phyloP scores from a whole-genome alignment of 2,113 vertebrate genomes.

The Lucifuga dentata region DNA sequence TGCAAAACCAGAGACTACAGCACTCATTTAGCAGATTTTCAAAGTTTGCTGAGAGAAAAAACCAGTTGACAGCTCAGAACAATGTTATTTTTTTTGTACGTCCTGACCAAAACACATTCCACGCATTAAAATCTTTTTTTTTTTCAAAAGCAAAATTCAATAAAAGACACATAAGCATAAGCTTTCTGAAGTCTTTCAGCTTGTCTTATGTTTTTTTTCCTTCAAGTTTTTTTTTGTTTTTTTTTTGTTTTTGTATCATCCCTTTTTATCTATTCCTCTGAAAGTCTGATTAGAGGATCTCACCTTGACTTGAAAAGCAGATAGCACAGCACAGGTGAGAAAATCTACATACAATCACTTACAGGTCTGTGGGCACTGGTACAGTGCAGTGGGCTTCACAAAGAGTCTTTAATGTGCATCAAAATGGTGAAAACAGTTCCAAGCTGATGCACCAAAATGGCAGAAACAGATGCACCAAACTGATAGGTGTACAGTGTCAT shows the following conservation, averaged over 20 bases:
- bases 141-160: constrained; percentile 82
- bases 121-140: constrained; percentile 92
- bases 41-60: constrained; percentile 76
- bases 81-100: constrained; percentile 89
- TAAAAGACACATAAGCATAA: constrained; percentile 90
- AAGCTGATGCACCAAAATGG: constrained; percentile 71
- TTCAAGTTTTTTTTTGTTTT: constrained; percentile 39
- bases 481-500: constrained; percentile 59
- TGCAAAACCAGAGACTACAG: constrained; percentile 88
- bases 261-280: constrained; percentile 56
- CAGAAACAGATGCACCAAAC: constrained; percentile 63
- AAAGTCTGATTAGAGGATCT: constrained; percentile 87
- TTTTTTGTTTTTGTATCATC: constrained; percentile 62
- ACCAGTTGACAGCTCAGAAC: constrained; percentile 89
- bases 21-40: constrained; percentile 87
- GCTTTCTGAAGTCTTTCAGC: constrained; percentile 82
- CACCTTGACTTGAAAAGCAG: constrained; percentile 85
- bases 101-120: constrained; percentile 92
- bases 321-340: constrained; percentile 92
- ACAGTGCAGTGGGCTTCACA: constrained; percentile 91
- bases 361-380: constrained; percentile 93
- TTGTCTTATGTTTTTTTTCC: constrained; percentile 57
- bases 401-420: constrained; percentile 88
- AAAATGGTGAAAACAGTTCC: constrained; percentile 68
- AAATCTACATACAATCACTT: constrained; percentile 94